These are phyloP conservation scores for Bergia puertoricense DNA, from an alignment of 92 coral and sea anemone genomes.

Conservation along the genomic window DNA sequence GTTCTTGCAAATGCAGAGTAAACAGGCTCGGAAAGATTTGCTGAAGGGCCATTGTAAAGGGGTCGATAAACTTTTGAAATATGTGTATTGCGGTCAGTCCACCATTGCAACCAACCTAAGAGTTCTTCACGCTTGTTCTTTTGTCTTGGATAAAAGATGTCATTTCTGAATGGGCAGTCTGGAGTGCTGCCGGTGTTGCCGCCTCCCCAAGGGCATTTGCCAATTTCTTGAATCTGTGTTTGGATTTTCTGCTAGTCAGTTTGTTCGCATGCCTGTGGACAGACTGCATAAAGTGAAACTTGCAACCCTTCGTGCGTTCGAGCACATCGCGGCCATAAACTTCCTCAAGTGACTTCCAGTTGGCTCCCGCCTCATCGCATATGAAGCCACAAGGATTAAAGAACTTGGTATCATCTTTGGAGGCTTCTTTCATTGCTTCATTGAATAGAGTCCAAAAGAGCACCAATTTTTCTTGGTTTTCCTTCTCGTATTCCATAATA, in stretches of 20 bases:
- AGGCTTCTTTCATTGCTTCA: slow-evolving; percentile 22
- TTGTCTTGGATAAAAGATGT: slow-evolving; percentile 23
- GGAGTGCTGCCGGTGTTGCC: slow-evolving; percentile 23
- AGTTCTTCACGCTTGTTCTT: slow-evolving; percentile 7
- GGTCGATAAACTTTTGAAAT: slow-evolving; percentile 43
- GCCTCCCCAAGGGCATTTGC: slow-evolving; percentile 14
- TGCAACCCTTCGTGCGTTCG: slow-evolving; percentile 43
- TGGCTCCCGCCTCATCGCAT: slow-evolving; percentile 62
- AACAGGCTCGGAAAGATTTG: slow-evolving; percentile 17
- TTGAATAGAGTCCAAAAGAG: neutral
- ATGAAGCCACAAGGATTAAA: slow-evolving; percentile 60
- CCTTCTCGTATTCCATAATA: no score
- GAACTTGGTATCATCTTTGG: slow-evolving; percentile 41
- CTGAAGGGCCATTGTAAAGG: slow-evolving; percentile 37
- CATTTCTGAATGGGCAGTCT: slow-evolving; percentile 29
- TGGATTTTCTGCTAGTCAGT: slow-evolving; percentile 23
- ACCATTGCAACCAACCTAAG: slow-evolving; percentile 40
- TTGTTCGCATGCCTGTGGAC: slow-evolving; percentile 48
- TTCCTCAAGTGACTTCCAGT: slow-evolving; percentile 54
- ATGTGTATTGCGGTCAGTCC: slow-evolving; percentile 39
- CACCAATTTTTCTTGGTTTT: no score
- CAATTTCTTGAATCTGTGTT: slow-evolving; percentile 32
- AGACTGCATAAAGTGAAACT: slow-evolving; percentile 61
- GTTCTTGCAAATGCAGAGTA: slow-evolving; percentile 19
- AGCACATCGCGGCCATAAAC: slow-evolving; percentile 48